Percentiles rank a stretch among this genome's conserved stretches.
These are phyloP conservation scores for Malurus elegans DNA, from an alignment of 2,113 vertebrate species.

Conservation along the genomic window DNA sequence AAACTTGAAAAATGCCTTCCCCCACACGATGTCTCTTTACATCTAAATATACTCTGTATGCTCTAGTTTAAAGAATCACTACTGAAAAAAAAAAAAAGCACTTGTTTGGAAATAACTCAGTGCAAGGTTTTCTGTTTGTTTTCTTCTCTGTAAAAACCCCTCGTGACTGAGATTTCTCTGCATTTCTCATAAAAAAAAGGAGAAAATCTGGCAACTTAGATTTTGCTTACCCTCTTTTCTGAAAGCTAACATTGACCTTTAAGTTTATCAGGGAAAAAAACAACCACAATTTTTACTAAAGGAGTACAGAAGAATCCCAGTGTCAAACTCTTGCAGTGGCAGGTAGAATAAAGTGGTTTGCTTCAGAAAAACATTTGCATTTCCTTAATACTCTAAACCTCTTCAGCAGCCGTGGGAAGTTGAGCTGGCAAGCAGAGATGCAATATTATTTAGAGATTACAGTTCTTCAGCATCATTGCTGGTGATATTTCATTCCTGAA, in stretches of 20 bases:
- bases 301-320: not conserved
- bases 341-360: not conserved
- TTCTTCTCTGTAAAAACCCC: not conserved
- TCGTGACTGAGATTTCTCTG: not conserved
- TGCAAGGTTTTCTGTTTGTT: not conserved
- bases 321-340: not conserved
- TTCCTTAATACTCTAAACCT: conserved; percentile 7
- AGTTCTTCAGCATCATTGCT: not conserved
- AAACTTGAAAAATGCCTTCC: not conserved
- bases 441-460: not conserved
- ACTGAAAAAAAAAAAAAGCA: not conserved
- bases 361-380: not conserved
- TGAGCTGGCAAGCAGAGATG: not conserved
- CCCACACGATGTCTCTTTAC: not conserved
- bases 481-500: conserved; percentile 4
- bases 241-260: not conserved
- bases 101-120: not conserved
- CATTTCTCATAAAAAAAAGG: not conserved
- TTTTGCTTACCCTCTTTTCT: not conserved
- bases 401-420: not conserved
- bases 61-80: not conserved
- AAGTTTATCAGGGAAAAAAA: not conserved
- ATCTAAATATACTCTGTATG: conserved; percentile 28
- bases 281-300: not conserved
- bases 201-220: not conserved